Evolutionary conservation across 2,797 vertebrate species (phyloP).

Genomic region (Sebastes paucispinis): DNA sequence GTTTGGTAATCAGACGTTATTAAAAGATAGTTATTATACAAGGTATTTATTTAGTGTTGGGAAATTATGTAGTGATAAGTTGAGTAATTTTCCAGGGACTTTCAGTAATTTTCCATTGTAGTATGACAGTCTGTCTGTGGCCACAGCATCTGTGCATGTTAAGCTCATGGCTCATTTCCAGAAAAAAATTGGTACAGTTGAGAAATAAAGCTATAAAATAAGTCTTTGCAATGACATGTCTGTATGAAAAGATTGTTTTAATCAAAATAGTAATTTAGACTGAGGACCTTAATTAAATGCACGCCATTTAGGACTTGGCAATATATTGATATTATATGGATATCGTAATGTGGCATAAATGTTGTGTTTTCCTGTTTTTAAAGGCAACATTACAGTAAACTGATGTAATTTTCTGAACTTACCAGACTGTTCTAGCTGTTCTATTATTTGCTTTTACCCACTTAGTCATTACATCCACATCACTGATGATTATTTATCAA

Average conservation of each 20-base stretch:
- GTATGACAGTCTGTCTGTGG: not conserved
- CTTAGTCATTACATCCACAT: too few relatives aligned
- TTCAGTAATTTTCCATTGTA: not conserved
- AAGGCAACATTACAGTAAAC: too few relatives aligned
- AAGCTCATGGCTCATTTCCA: not conserved
- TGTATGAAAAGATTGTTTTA: not conserved
- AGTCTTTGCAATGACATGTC: not conserved
- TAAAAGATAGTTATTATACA: not conserved
- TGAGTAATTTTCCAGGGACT: not conserved
- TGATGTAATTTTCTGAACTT: too few relatives aligned
- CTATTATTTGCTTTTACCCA: too few relatives aligned
- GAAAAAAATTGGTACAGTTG: not conserved
- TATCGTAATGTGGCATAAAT: too few relatives aligned
- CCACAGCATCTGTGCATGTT: not conserved
- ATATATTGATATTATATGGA: fast-evolving
- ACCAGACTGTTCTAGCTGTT: too few relatives aligned
- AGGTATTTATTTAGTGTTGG: not conserved
- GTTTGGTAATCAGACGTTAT: not conserved
- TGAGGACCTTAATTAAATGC: not conserved
- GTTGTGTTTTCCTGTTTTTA: too few relatives aligned
- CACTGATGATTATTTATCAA: too few relatives aligned
- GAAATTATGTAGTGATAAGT: not conserved
- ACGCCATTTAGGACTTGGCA: too few relatives aligned
- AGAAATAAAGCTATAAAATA: not conserved
- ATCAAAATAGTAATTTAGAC: not conserved